Percentiles rank a stretch among this genome's conserved stretches.
phyloP scores from a whole-genome alignment of 2,888 invertebrate species.

The Mechanitis messenoides region DNA sequence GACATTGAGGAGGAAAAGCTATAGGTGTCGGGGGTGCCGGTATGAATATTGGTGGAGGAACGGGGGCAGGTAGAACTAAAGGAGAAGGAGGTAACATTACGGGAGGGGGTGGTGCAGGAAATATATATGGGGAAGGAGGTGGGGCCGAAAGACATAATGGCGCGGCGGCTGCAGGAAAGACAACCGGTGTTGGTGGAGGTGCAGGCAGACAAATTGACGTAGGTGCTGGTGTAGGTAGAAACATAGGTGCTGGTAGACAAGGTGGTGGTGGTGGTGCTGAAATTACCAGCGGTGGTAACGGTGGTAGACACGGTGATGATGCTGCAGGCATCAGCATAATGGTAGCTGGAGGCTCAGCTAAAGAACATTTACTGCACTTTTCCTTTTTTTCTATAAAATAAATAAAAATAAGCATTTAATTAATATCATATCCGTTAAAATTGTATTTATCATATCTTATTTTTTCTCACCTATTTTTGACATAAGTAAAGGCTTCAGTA shows the following conservation, averaged over 20 bases:
- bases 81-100: slow-evolving; percentile 29
- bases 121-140: slow-evolving; percentile 15
- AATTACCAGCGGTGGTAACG: slow-evolving; percentile 18
- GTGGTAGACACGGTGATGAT: slow-evolving; percentile 37
- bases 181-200: slow-evolving; percentile 29
- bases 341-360: slow-evolving; percentile 42
- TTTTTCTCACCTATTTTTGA: slow-evolving; percentile 50
- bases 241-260: slow-evolving; percentile 25
- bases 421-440: not conserved
- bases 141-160: slow-evolving; percentile 27
- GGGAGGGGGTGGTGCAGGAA: slow-evolving; percentile 23
- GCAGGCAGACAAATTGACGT: slow-evolving; percentile 27
- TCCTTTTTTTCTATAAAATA: slow-evolving; percentile 36
- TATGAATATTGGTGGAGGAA: slow-evolving; percentile 30
- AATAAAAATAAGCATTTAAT: not conserved
- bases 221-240: slow-evolving; percentile 24
- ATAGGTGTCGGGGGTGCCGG: slow-evolving; percentile 36
- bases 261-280: slow-evolving; percentile 29
- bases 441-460: slow-evolving; percentile 11
- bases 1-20: slow-evolving; percentile 30
- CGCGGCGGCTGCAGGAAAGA: slow-evolving; percentile 24
- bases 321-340: slow-evolving; percentile 55
- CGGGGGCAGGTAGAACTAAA: slow-evolving; percentile 26
- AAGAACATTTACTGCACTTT: slow-evolving; percentile 30
- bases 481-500: slow-evolving; percentile 54